Percentiles rank a stretch among this genome's conserved stretches.
Conservation (phyloP, 1,140 invertebrate genomes). For the Ceratina calcarata region DNA sequence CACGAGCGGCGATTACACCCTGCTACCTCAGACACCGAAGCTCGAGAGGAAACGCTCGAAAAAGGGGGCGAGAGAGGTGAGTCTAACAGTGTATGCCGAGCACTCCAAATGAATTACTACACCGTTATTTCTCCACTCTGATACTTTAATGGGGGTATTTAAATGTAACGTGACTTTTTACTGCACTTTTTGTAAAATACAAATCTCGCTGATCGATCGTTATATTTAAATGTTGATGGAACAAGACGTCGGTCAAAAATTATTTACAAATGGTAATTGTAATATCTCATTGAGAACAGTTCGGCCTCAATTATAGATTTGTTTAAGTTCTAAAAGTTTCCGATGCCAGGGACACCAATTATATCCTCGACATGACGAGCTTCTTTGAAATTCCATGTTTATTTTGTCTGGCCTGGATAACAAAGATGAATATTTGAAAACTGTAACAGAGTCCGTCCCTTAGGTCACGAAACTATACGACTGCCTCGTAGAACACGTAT, state of each 20-base stretch:
- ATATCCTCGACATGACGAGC: neutral
- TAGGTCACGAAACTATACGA: neutral
- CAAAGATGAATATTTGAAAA: neutral
- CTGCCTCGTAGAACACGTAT: neutral
- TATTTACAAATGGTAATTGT: too few species aligned
- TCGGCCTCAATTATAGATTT: too few species aligned
- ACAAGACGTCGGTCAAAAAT: too few species aligned
- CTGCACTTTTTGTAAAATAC: too few species aligned
- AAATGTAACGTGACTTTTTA: too few species aligned
- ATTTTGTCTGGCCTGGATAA: neutral
- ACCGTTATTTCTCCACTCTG: too few species aligned
- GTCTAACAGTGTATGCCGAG: slow-evolving; percentile 21
- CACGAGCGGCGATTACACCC: slow-evolving; percentile 74
- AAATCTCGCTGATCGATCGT: too few species aligned
- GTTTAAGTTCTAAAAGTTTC: too few species aligned
- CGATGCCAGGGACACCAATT: too few species aligned
- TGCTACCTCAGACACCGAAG: slow-evolving; percentile 77
- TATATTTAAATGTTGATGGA: too few species aligned
- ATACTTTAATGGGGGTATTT: too few species aligned
- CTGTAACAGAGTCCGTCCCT: neutral
- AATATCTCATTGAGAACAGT: too few species aligned
- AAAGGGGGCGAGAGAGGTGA: slow-evolving; percentile 74
- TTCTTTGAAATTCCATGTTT: neutral
- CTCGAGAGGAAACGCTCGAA: slow-evolving; percentile 75
- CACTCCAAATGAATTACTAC: neutral